These are phyloP conservation scores for Melinaea menophilus DNA, from an alignment of 2,888 invertebrate genomes.

Conservation along the genomic window DNA sequence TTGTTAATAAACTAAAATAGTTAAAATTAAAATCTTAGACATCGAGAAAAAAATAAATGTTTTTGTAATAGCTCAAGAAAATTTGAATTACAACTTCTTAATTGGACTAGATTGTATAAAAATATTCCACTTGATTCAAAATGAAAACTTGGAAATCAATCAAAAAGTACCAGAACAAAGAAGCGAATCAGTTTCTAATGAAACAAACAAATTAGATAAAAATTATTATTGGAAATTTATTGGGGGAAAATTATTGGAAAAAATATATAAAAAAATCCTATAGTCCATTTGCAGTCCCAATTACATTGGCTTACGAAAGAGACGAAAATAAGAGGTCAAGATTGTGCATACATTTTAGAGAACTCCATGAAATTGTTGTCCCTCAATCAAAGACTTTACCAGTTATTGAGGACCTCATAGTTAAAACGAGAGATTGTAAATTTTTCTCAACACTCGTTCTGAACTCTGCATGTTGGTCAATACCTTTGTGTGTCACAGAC, in stretches of 20 bases:
- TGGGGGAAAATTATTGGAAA: constrained; percentile 23
- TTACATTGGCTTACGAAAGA: constrained; percentile 32
- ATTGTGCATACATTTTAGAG: constrained; percentile 26
- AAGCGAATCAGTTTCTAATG: neutral
- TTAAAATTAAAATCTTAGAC: constrained; percentile 25
- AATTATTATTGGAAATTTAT: constrained; percentile 18
- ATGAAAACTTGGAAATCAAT: constrained; percentile 32
- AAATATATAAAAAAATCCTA: constrained; percentile 27
- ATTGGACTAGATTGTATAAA: constrained; percentile 36
- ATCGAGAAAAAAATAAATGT: constrained; percentile 31
- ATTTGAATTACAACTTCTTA: constrained; percentile 37
- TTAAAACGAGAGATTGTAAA: constrained; percentile 42
- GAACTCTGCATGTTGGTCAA: constrained; percentile 13
- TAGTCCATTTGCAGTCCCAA: constrained; percentile 31
- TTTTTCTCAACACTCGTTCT: constrained; percentile 28
- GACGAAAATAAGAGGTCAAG: constrained; percentile 35
- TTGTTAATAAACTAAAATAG: no score
- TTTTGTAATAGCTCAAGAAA: constrained; percentile 32
- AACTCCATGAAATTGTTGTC: constrained; percentile 35
- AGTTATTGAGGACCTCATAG: constrained; percentile 41
- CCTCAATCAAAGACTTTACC: constrained; percentile 41
- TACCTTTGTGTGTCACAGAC: constrained; percentile 12
- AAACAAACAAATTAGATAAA: constrained; percentile 4
- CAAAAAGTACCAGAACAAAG: constrained; percentile 13
- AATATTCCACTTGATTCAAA: constrained; percentile 33